phyloP scores from a whole-genome alignment of 1,140 invertebrate species.

The Drosophila ohnishii region DNA sequence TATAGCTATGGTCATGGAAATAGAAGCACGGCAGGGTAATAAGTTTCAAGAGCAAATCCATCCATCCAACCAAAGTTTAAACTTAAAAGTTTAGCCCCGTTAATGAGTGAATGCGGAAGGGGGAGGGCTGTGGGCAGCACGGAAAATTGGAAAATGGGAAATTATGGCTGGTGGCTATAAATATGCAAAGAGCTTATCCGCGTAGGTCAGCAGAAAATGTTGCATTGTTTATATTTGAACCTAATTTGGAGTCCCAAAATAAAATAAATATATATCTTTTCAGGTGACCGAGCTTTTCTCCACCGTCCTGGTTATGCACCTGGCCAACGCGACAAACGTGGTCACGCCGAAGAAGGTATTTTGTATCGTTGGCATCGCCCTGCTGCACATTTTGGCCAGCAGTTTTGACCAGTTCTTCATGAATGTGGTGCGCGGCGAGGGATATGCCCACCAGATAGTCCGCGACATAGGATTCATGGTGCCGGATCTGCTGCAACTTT shows the following conservation, averaged over 20 bases:
- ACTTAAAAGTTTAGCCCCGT: conserved; percentile 39
- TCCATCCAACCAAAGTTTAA: conserved; percentile 41
- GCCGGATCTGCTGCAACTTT: conserved; percentile 88
- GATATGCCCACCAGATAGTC: conserved; percentile 88
- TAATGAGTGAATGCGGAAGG: conserved; percentile 50
- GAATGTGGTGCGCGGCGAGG: conserved; percentile 89
- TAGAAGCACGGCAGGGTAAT: conserved; percentile 22
- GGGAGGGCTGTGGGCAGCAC: background rate
- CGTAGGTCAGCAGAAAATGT: background rate
- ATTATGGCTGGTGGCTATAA: conserved; percentile 5
- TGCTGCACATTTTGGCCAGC: conserved; percentile 89
- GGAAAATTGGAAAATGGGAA: conserved; percentile 9
- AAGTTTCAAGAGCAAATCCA: conserved; percentile 61
- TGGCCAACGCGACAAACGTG: conserved; percentile 85
- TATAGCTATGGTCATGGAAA: conserved; percentile 30
- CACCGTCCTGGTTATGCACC: conserved; percentile 86
- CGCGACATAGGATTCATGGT: conserved; percentile 90
- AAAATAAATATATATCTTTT: conserved; percentile 3
- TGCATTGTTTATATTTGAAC: background rate
- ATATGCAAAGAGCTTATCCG: background rate
- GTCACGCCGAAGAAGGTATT: conserved; percentile 87
- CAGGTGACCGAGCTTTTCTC: conserved; percentile 89
- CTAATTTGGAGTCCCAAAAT: background rate
- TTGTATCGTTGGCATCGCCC: conserved; percentile 87
- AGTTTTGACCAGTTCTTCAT: conserved; percentile 90